Evolutionary conservation across 2,888 invertebrate species (phyloP).

Genomic region (Orthonychiurus folsomi): DNA sequence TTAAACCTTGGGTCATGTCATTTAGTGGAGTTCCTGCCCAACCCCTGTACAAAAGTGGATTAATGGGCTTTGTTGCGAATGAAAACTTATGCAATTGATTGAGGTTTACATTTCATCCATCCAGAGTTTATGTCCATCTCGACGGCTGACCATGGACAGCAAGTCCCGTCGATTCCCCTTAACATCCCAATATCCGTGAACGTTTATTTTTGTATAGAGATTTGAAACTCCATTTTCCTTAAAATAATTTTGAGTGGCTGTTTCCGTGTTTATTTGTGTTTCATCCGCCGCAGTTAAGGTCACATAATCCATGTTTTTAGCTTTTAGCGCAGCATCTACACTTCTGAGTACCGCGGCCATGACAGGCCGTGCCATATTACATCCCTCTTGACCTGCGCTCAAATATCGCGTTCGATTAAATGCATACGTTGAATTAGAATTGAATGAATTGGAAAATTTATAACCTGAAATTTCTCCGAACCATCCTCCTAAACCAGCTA

Average conservation of each 20-base stretch:
- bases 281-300: conserved; percentile 32
- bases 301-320: conserved; percentile 20
- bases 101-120: conserved; percentile 38
- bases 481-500: conserved; percentile 31
- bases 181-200: conserved; percentile 37
- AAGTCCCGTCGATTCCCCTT: conserved; percentile 23
- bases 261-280: conserved; percentile 35
- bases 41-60: conserved; percentile 24
- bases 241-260: conserved; percentile 29
- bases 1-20: conserved; percentile 34
- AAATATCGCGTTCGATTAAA: too few relatives aligned
- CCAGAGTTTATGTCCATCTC: conserved; percentile 34
- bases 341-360: conserved; percentile 25
- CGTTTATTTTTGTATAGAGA: conserved; percentile 31
- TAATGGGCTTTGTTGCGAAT: background rate
- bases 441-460: too few relatives aligned
- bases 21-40: conserved; percentile 27
- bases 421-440: too few relatives aligned
- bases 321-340: conserved; percentile 17
- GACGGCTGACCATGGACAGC: conserved; percentile 17
- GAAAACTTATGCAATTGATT: background rate
- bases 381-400: conserved; percentile 32
- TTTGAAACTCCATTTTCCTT: conserved; percentile 17
- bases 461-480: background rate
- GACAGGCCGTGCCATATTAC: conserved; percentile 27